These are phyloP conservation scores for Onychostruthus taczanowskii DNA, from an alignment of 2,113 vertebrate species.

Conservation along the genomic window DNA sequence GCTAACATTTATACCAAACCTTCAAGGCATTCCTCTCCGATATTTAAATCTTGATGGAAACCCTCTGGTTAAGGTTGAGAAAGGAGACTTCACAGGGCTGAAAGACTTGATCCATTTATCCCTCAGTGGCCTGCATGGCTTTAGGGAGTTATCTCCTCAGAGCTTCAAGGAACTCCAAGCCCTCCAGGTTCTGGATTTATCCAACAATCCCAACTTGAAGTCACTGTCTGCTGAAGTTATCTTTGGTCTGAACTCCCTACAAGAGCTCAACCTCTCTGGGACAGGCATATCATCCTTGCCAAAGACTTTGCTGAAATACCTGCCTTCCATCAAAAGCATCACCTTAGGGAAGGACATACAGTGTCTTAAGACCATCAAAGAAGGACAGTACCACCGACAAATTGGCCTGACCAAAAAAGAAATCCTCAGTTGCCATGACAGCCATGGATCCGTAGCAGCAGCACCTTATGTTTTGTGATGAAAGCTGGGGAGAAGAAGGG, in stretches of 20 bases:
- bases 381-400: constrained; percentile 87
- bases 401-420: constrained; percentile 81
- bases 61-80: constrained; percentile 73
- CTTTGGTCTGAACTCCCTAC: constrained; percentile 82
- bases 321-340: constrained; percentile 88
- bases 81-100: constrained; percentile 78
- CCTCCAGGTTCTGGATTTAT: constrained; percentile 91
- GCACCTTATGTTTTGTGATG: constrained; percentile 63
- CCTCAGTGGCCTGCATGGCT: constrained; percentile 76
- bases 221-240: constrained; percentile 77
- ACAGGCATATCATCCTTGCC: constrained; percentile 79
- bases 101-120: constrained; percentile 86
- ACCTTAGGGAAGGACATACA: constrained; percentile 75
- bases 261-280: constrained; percentile 88
- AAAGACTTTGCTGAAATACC: constrained; percentile 75
- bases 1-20: constrained; percentile 74
- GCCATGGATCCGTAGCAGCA: constrained; percentile 17
- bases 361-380: constrained; percentile 87
- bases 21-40: constrained; percentile 82
- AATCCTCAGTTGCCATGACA: constrained; percentile 78
- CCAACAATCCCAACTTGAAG: constrained; percentile 80
- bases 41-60: constrained; percentile 90
- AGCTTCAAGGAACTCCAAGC: constrained; percentile 81
- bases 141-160: constrained; percentile 72
- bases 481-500: neutral